Evolutionary conservation across 2,888 invertebrate genomes (phyloP).

Genomic region (Arenicola marina): DNA sequence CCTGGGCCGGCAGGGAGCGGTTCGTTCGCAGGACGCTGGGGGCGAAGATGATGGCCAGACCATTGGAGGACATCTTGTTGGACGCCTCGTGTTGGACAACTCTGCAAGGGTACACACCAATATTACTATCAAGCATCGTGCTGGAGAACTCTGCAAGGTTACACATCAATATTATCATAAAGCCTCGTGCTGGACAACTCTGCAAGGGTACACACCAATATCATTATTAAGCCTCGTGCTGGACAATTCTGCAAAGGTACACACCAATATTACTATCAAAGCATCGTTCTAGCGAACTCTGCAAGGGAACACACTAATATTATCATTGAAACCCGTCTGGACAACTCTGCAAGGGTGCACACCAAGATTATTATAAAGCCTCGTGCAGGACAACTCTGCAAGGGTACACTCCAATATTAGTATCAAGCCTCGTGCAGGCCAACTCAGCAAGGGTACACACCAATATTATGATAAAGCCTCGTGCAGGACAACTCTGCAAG

Average conservation of each 20-base stretch:
- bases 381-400: no score
- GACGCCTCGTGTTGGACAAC: conserved; percentile 84
- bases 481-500: no score
- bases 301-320: conserved; percentile 20
- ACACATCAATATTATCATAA: no score
- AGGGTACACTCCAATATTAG: no score
- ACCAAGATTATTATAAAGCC: no score
- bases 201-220: conserved; percentile 41
- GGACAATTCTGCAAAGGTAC: no score
- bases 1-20: conserved; percentile 85
- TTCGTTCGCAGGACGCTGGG: conserved; percentile 90
- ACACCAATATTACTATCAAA: no score
- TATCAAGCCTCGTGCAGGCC: neutral
- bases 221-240: neutral
- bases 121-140: neutral
- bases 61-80: conserved; percentile 90
- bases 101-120: conserved; percentile 62
- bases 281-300: conserved; percentile 84
- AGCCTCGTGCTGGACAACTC: conserved; percentile 85
- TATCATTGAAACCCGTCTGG: neutral
- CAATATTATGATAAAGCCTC: no score
- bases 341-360: no score
- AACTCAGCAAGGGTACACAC: no score
- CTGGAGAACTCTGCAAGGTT: no score
- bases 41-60: conserved; percentile 91